phyloP scores from a whole-genome alignment of 1,140 invertebrate genomes.

The Drosophila sp. region DNA sequence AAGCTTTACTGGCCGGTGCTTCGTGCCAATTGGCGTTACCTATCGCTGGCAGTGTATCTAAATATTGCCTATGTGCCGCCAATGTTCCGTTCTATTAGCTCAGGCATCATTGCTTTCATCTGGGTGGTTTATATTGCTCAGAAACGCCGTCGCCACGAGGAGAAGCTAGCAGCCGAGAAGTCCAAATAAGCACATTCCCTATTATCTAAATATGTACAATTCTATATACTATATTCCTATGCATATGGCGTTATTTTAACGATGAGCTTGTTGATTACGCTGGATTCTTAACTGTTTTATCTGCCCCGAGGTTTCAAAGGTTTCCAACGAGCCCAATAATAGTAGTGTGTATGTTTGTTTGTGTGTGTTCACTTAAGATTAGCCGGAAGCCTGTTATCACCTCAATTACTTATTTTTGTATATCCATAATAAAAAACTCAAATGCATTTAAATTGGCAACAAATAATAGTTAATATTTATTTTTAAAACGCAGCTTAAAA shows the following conservation, averaged over 20 bases:
- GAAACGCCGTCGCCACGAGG: slow-evolving; percentile 84
- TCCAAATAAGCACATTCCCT: slow-evolving; percentile 43
- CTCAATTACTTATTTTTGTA: slow-evolving; percentile 4
- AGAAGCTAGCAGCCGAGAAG: slow-evolving; percentile 59
- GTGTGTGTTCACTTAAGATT: slow-evolving; percentile 1
- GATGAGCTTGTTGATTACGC: slow-evolving; percentile 41
- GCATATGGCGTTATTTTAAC: neutral
- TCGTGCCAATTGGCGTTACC: slow-evolving; percentile 89
- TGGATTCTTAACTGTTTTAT: slow-evolving; percentile 18
- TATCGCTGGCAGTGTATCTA: slow-evolving; percentile 89
- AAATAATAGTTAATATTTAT: slow-evolving; percentile 76
- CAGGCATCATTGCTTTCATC: slow-evolving; percentile 88
- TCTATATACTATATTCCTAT: too few relatives aligned
- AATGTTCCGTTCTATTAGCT: slow-evolving; percentile 88
- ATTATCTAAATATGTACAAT: neutral
- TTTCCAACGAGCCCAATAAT: slow-evolving; percentile 6
- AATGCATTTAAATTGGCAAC: slow-evolving; percentile 65
- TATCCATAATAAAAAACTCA: slow-evolving; percentile 18
- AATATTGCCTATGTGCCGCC: slow-evolving; percentile 90
- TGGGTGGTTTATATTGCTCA: slow-evolving; percentile 90
- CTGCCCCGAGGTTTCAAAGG: slow-evolving; percentile 25
- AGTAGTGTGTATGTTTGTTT: slow-evolving; percentile 8
- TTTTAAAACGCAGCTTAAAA: slow-evolving; percentile 66
- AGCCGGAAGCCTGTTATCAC: slow-evolving; percentile 13
- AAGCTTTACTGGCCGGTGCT: slow-evolving; percentile 87